Evolutionary conservation across 2,797 vertebrate species (phyloP).

Genomic region (Phoxinus dragarum): DNA sequence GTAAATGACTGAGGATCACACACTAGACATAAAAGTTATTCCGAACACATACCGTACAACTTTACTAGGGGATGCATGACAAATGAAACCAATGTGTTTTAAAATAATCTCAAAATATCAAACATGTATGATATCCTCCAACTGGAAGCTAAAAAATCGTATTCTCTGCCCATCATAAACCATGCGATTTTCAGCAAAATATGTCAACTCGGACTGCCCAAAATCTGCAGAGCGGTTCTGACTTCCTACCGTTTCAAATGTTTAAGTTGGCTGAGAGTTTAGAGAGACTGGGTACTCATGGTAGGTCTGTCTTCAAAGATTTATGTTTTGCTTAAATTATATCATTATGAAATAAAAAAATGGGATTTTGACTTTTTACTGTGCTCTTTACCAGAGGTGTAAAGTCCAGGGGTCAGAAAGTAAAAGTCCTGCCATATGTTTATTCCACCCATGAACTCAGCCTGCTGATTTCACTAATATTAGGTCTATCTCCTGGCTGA

Average conservation of each 20-base stretch:
- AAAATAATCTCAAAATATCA: not conserved
- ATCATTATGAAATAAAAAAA: not conserved
- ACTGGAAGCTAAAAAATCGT: not conserved
- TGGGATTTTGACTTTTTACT: constrained; percentile 17
- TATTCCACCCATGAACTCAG: too few relatives aligned
- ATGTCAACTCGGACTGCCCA: not conserved
- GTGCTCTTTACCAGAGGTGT: constrained; percentile 1
- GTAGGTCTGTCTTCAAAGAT: not conserved
- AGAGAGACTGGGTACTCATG: not conserved
- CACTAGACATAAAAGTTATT: not conserved
- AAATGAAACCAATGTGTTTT: not conserved
- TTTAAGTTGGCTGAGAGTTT: not conserved
- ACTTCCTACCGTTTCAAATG: not conserved
- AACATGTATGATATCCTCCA: not conserved
- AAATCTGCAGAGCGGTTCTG: not conserved
- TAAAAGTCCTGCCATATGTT: too few relatives aligned
- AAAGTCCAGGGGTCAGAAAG: too few relatives aligned
- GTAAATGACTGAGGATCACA: not conserved
- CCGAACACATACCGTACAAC: not conserved
- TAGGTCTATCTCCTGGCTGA: too few relatives aligned
- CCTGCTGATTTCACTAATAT: too few relatives aligned
- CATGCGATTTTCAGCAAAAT: not conserved
- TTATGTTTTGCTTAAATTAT: not conserved
- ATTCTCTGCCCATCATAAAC: not conserved
- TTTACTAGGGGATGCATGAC: not conserved